phyloP scores from a whole-genome alignment of 2,888 invertebrate species.

The Synanthedon formicaeformis region DNA sequence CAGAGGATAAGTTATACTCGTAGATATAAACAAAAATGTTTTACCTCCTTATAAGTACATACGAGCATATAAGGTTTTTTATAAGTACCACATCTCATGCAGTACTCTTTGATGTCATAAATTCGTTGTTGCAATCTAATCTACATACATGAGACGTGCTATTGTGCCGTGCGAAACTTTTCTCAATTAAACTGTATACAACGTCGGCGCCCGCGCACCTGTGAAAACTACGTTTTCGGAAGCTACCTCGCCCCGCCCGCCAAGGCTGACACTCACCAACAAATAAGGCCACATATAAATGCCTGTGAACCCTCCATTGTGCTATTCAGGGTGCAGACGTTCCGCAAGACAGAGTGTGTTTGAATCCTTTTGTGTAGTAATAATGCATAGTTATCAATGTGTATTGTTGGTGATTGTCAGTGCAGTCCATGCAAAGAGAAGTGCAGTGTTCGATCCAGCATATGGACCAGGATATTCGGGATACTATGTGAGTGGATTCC shows the following conservation, averaged over 20 bases:
- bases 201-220: conserved; percentile 16
- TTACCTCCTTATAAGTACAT: neutral
- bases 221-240: conserved; percentile 62
- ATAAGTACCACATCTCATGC: neutral
- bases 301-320: conserved; percentile 47
- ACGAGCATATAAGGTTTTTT: neutral
- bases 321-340: conserved; percentile 44
- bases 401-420: conserved; percentile 31
- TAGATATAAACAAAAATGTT: no score
- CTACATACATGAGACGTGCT: conserved; percentile 34
- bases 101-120: neutral
- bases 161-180: conserved; percentile 60
- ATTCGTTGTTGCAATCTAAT: conserved; percentile 31
- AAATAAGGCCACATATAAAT: conserved; percentile 67
- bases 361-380: conserved; percentile 8
- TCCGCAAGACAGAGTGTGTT: conserved; percentile 30
- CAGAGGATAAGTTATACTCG: no score
- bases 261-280: conserved; percentile 42
- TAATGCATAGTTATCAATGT: conserved; percentile 38
- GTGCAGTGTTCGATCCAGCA: conserved; percentile 34
- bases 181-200: conserved; percentile 36
- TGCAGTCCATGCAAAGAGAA: conserved; percentile 30
- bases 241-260: conserved; percentile 25
- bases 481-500: conserved; percentile 70
- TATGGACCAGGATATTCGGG: conserved; percentile 62